Evolutionary conservation across 2,797 vertebrate species (phyloP), one percentile per base, ranked within the genome.

Genomic region (Menidia menidia): DNA sequence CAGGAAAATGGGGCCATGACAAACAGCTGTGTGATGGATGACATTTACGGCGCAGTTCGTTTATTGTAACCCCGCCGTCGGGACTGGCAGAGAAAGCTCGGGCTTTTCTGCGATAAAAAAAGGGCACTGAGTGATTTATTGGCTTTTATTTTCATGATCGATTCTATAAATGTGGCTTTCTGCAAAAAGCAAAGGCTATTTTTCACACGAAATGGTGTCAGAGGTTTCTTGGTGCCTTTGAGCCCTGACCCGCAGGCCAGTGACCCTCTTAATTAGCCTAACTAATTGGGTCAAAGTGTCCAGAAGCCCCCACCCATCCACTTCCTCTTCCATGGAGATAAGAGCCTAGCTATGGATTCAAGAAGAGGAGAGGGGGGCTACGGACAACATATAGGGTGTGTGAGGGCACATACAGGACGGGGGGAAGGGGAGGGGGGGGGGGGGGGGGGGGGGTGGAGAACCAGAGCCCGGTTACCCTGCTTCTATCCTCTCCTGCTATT

Each of bases 211-310:
- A 81, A 77, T 59, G 65, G 71, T 78, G 78, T 82, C 76, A 63
- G 68, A 53, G 66, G 70, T 72, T 41, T 78, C 56, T 78, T 14
- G 64, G 81, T 86, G 71, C 65, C 79, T 79, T 87, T 82, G 81
- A 88, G 81, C 81, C 86, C 68, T 85, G 84, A 88, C 91, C 89
- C 78, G 48, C 53, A 57, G 83, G 78, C 81, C 76, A 64, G 71
- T 85, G 80, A 82, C 73, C 84, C 80, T 88, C 87, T 91, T 88
- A 90, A 92, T 93, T 92, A 85, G 77, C 83, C 77, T 63, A 77
- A 87, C 88, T 91, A 91, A 92, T 92, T 92, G 74, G 89, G 86
- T 90, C 89, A 92, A 83, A 91, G 85, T 88, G 80, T 83, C 77
- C 81, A 57, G 42, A 79, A 78, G 54, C 78, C 76, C 73, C 74